phyloP scores from a whole-genome alignment of 2,888 invertebrate species.

The Hypolimnas misippus region DNA sequence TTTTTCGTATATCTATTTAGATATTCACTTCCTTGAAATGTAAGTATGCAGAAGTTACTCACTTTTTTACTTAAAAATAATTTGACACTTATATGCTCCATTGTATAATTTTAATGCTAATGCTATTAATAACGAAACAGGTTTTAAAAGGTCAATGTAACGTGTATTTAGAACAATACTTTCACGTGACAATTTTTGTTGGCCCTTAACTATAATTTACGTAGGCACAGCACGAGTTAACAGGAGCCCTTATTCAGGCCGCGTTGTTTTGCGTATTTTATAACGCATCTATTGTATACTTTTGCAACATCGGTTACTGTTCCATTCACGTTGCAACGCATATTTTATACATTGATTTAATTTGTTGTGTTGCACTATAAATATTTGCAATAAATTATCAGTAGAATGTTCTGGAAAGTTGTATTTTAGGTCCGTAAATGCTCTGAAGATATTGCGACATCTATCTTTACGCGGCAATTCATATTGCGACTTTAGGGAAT shows the following conservation, averaged over 20 bases:
- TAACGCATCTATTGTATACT: constrained; percentile 30
- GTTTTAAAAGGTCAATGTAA: constrained; percentile 1
- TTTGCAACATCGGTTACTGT: constrained; percentile 30
- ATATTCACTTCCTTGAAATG: no score
- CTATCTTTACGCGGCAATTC: constrained; percentile 22
- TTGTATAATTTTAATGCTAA: no score
- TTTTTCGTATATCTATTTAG: no score
- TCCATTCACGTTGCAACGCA: constrained; percentile 37
- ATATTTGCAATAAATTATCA: constrained; percentile 37
- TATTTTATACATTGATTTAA: constrained; percentile 37
- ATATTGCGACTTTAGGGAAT: constrained; percentile 19
- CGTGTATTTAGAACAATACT: background rate
- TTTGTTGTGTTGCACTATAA: constrained; percentile 31
- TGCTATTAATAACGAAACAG: background rate
- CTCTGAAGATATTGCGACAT: constrained; percentile 29
- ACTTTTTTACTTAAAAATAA: no score
- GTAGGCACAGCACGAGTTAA: constrained; percentile 13
- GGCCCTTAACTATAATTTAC: constrained; percentile 8
- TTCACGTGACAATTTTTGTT: constrained; percentile 5
- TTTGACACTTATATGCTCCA: no score
- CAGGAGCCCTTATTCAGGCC: constrained; percentile 31
- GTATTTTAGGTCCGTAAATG: constrained; percentile 37
- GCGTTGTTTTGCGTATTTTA: constrained; percentile 28
- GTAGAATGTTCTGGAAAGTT: constrained; percentile 31
- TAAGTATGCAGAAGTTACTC: no score